Conservation (phyloP, 2,888 invertebrate species). For the Cryptocheilus praepositus region DNA sequence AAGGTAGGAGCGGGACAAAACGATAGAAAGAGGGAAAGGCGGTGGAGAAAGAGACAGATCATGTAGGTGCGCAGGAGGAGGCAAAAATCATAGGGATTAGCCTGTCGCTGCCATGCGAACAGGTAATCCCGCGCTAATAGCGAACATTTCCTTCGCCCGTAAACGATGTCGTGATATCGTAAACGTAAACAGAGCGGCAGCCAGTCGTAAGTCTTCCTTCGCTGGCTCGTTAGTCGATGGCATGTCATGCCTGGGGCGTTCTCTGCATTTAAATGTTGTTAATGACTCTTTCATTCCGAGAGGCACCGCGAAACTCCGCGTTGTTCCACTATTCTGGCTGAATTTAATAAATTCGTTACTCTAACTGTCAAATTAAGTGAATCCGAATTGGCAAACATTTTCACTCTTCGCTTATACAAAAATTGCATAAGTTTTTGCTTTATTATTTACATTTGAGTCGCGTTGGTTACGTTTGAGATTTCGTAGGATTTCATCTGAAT, state of each 20-base stretch:
- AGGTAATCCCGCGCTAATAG: slow-evolving; percentile 55
- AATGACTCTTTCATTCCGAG: slow-evolving; percentile 56
- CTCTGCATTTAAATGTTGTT: slow-evolving; percentile 61
- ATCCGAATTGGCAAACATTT: too few relatives aligned
- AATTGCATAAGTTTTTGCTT: too few relatives aligned
- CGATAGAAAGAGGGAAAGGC: background rate
- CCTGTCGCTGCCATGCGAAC: slow-evolving; percentile 51
- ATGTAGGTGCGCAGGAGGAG: slow-evolving; percentile 20
- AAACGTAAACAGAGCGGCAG: slow-evolving; percentile 58
- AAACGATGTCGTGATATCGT: slow-evolving; percentile 60
- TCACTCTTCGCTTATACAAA: too few relatives aligned
- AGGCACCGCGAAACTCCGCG: slow-evolving; percentile 10
- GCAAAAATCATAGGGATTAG: slow-evolving; percentile 54
- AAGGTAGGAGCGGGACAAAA: slow-evolving; percentile 8
- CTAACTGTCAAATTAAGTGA: too few relatives aligned
- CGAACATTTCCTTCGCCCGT: slow-evolving; percentile 52
- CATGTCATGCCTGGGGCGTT: slow-evolving; percentile 49
- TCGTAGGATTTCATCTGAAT: too few relatives aligned
- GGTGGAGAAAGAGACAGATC: slow-evolving; percentile 14
- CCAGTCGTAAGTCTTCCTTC: slow-evolving; percentile 46
- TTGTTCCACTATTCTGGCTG: slow-evolving; percentile 5
- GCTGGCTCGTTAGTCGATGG: slow-evolving; percentile 60
- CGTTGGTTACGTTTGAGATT: too few relatives aligned
- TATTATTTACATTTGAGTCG: too few relatives aligned
- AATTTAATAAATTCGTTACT: too few relatives aligned